Percentiles rank a stretch among this genome's conserved stretches.
Conservation (phyloP, 2,113 vertebrate genomes). For the Coreoperca whiteheadi region DNA sequence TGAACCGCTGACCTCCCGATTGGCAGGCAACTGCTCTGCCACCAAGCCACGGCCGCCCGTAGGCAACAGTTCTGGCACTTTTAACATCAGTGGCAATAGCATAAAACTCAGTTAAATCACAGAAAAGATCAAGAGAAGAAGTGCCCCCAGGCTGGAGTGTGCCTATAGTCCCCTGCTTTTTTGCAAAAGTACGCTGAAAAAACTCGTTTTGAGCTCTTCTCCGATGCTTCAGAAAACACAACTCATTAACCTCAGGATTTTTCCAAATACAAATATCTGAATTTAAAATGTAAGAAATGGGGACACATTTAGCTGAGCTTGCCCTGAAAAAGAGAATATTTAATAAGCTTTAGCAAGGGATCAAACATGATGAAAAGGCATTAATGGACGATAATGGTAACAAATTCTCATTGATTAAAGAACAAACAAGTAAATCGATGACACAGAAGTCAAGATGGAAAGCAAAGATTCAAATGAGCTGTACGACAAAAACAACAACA, state of each 20-base stretch:
- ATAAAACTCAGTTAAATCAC: not conserved
- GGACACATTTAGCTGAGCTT: not conserved
- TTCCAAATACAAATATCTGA: not conserved
- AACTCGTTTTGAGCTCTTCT: not conserved
- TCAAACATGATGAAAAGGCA: not conserved
- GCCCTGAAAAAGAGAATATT: constrained; percentile 2
- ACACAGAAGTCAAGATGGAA: not conserved
- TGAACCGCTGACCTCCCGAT: no score
- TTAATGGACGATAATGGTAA: not conserved
- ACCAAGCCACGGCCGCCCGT: no score
- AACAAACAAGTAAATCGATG: not conserved
- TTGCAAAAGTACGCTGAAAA: not conserved
- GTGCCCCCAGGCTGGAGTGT: not conserved
- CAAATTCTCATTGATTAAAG: not conserved
- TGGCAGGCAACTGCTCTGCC: no score
- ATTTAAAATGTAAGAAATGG: not conserved
- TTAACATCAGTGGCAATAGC: not conserved
- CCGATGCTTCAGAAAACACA: not conserved
- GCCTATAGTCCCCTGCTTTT: not conserved
- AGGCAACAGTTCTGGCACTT: not conserved
- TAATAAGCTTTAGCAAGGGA: not conserved
- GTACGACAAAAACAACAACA: not conserved
- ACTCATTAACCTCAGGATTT: not conserved
- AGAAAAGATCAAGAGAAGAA: not conserved
- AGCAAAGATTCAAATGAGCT: not conserved